Evolutionary conservation across 2,797 vertebrate species (phyloP), one percentile per base, ranked within the genome.

Genomic region (Ciconia nigra): DNA sequence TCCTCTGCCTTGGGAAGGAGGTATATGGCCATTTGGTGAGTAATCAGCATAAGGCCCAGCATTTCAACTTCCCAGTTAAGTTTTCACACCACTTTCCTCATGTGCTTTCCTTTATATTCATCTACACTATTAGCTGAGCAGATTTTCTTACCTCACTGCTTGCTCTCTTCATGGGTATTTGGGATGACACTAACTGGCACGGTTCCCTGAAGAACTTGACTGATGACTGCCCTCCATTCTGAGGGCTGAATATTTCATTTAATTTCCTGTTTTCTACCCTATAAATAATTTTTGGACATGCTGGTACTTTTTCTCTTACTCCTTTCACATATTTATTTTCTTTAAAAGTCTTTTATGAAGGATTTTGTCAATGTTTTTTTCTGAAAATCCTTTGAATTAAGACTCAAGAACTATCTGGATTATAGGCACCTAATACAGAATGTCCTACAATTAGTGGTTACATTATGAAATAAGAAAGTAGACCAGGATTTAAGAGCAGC

Each of bases 11-110:
- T 39, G 28, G 5, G 19, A 85, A 54, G 29, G 4, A 81, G 29
- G 5, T 7, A 15, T 28, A 22, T 14, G 9, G 35, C 11, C 13
- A 17, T 81, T 39, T 33, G 17, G 39, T 25, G 35, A 29, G 35
- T 15, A 47, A 55, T 24, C 39, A 49, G 44, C n/a, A 20, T 6
- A 66, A 2, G 0, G 29, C 4, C 20, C 31, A 54, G 8, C 2
- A 35, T 54, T 89, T 81, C 57, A 39, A 1, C 26, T 62, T 66
- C 44, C 33, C 28, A 17, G 10, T 35, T 59, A 49, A 0, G 0
- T 11, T 78, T 81, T 70, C 29, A 63, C 15, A 28, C 18, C 5
- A 3, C 19, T 47, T 77, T 49, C 39, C 16, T 72, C 25, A 31
- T 14, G 28, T n/a, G 10, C 6, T 65, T 80, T 73, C 7, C 24